These are phyloP conservation scores for Papilio demoleus DNA, from an alignment of 2,888 invertebrate species.

Conservation along the genomic window DNA sequence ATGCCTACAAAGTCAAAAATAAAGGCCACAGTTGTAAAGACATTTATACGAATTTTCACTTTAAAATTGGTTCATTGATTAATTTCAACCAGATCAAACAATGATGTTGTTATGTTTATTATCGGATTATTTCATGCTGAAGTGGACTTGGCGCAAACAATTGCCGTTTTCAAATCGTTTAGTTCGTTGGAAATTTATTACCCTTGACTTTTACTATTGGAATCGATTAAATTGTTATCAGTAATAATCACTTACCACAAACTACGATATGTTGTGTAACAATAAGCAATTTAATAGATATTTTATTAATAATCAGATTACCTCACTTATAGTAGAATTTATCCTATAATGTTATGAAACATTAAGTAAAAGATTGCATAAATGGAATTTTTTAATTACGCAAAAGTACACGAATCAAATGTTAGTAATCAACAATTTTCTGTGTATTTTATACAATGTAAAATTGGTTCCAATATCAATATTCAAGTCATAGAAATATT, in stretches of 20 bases:
- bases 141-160: background rate
- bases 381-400: background rate
- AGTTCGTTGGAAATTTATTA: background rate
- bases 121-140: background rate
- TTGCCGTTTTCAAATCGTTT: background rate
- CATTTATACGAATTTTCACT: background rate
- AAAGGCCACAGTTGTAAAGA: background rate
- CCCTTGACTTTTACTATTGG: background rate
- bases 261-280: background rate
- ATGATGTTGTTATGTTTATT: background rate
- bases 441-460: too few species aligned
- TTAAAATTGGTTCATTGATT: background rate
- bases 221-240: background rate
- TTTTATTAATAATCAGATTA: background rate
- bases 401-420: background rate
- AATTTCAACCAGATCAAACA: background rate
- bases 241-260: slow-evolving; percentile 1
- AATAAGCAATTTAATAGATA: slow-evolving; percentile 1
- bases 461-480: too few species aligned
- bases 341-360: background rate
- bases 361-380: background rate
- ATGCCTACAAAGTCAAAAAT: too few species aligned
- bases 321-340: background rate
- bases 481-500: too few species aligned
- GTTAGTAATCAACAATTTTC: too few species aligned